Evolutionary conservation across 1,140 invertebrate species (phyloP), one percentile per base, ranked within the genome.

Genomic region (Drosophila teissieri): DNA sequence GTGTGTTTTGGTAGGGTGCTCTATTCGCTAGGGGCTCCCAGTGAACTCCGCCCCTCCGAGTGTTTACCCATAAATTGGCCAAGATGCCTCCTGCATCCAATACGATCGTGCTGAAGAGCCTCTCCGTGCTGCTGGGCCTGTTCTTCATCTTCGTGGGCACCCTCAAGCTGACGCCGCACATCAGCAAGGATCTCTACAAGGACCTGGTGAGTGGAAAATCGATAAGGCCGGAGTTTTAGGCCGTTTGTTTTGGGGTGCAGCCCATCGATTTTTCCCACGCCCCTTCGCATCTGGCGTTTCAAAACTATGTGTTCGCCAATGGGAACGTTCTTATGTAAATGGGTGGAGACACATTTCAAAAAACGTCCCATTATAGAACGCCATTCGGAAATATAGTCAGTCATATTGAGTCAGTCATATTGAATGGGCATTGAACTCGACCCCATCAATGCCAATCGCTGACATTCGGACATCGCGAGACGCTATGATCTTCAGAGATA

Each of bases 121-220:
- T 99, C 60, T 98, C 98, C 11, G 93, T 99, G 68, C 95, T 98
- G 34, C 93, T 99, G 78, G 98, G 98, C 54, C 94, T 99, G 73
- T 99, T 99, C 93, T 99, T 99, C 92, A 95, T 99, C 80, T 98
- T 99, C 92, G 96, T 98, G 64, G 98, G 98, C 48, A 96, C 96
- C 19, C 96, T 98, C 83, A 99, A 99, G 94, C 93, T 99, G 53
- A 97, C 97, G 63, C 97, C 97, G 68, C 94, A 96, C 73, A 95
- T 99, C 61, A 98, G 97, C 85, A 97, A 97, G 93, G 98, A 99
- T 93, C 95, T 99, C 55, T 98, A 99, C 93, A 98, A 98, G 94
- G 98, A 99, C 94, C 95, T 99, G 95, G 98, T 99, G 93, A 95
- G 95, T 70, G 58, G 64, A 79, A 83, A 86, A 86, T 89, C 78